A percentile compares a stretch with the other conserved stretches of the same genome.
Conservation (phyloP, 2,888 invertebrate species). For the Erebia ligea region DNA sequence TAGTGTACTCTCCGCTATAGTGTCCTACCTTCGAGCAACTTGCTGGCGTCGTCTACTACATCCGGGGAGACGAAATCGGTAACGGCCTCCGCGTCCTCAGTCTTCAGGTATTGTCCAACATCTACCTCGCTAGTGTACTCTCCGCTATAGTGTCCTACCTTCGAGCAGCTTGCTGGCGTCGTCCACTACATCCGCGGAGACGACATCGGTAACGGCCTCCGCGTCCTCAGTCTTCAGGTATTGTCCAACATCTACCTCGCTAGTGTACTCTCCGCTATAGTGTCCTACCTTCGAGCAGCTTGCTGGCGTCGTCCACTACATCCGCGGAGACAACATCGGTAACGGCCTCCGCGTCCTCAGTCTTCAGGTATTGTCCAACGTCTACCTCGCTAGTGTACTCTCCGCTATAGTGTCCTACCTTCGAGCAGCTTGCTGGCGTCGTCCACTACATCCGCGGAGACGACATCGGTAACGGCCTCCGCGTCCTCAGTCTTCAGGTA, state of each 20-base stretch:
- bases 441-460: constrained; percentile 61
- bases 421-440: constrained; percentile 34
- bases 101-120: constrained; percentile 83
- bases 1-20: constrained; percentile 64
- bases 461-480: constrained; percentile 73
- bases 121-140: constrained; percentile 85
- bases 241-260: constrained; percentile 85
- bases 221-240: constrained; percentile 78
- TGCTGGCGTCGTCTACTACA: constrained; percentile 55
- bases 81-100: constrained; percentile 73
- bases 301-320: constrained; percentile 55
- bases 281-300: neutral
- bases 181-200: constrained; percentile 61
- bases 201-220: constrained; percentile 73
- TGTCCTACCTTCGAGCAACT: neutral
- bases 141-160: neutral
- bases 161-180: constrained; percentile 34
- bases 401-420: neutral
- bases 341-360: constrained; percentile 73
- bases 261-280: constrained; percentile 64
- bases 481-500: constrained; percentile 78
- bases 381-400: constrained; percentile 85
- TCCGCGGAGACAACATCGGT: constrained; percentile 64
- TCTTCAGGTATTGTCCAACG: constrained; percentile 83
- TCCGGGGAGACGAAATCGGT: constrained; percentile 64